Evolutionary conservation across 2,113 vertebrate species (phyloP), one percentile per base, ranked within the genome.

Genomic region (Nothoprocta perdicaria): DNA sequence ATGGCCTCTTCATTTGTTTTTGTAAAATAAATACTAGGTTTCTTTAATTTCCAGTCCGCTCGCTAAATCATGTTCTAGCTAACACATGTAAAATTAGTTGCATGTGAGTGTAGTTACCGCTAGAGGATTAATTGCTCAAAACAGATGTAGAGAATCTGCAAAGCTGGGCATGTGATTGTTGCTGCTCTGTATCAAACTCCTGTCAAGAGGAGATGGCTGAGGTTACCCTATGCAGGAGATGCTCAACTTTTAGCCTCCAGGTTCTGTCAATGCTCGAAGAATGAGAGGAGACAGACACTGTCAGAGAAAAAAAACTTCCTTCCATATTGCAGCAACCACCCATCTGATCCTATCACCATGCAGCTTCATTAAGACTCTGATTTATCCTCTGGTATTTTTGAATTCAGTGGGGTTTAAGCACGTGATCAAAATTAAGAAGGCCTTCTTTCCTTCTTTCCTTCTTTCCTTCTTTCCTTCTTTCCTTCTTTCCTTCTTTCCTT

Each of bases 51-150:
- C 41, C 50, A 94, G 84, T 24, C 57, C 43, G 14, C 41, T 93
- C 84, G 35, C 77, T 96, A 74, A 82, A 92, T 94, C 89, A 86
- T 60, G 27, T 92, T 82, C 50, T 84, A 80, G 43, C 62, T 91
- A 90, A 95, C 94, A 81, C 60, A 63, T 65, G 62, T 41, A 76
- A 88, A 95, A 96, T 96, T 91, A 88, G 76, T 93, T 95, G 85
- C 94, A 94, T 94, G 61, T 91, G 88, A 94, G 46, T 46, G 29
- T 29, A 94, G 38, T 89, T 88, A 74, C 92, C 94, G 90, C 89
- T 74, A 80, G 85, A 74, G 89, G 26, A 88, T 94, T 80, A 79
- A 76, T 61, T 90, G 71, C 24, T 75, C 45, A 50, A 93, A 95
- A 86, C 91, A 96, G 92, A 94, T 95, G 92, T 92, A 82, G 62